phyloP scores from a whole-genome alignment of 2,113 vertebrate genomes.

The Cynopterus brachyotis region DNA sequence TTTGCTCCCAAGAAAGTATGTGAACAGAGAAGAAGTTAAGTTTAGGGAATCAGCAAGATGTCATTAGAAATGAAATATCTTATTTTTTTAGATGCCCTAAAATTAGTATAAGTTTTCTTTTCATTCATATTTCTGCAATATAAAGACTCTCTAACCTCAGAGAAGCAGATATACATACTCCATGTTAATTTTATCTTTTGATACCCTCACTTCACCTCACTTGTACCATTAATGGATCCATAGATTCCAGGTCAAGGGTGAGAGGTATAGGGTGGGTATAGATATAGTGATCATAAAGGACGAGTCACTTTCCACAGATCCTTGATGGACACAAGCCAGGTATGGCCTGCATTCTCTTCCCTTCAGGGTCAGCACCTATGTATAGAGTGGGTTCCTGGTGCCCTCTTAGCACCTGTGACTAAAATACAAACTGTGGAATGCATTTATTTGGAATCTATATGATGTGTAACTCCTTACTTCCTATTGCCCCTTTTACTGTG shows the following conservation, averaged over 20 bases:
- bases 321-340: background rate
- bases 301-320: background rate
- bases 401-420: background rate
- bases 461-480: background rate
- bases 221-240: background rate
- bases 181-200: background rate
- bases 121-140: background rate
- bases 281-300: background rate
- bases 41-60: background rate
- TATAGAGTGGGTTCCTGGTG: background rate
- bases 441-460: background rate
- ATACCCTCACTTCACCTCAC: background rate
- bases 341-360: background rate
- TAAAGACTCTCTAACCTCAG: background rate
- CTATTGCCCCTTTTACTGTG: background rate
- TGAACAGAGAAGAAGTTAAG: background rate
- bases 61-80: background rate
- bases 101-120: background rate
- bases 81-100: background rate
- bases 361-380: background rate
- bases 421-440: background rate
- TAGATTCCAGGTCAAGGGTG: background rate
- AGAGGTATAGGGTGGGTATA: background rate
- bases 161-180: background rate
- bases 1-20: background rate